Base-by-base conservation (phyloP, 2,797 vertebrate genomes). In the Eutrigla gurnardus region DNA sequence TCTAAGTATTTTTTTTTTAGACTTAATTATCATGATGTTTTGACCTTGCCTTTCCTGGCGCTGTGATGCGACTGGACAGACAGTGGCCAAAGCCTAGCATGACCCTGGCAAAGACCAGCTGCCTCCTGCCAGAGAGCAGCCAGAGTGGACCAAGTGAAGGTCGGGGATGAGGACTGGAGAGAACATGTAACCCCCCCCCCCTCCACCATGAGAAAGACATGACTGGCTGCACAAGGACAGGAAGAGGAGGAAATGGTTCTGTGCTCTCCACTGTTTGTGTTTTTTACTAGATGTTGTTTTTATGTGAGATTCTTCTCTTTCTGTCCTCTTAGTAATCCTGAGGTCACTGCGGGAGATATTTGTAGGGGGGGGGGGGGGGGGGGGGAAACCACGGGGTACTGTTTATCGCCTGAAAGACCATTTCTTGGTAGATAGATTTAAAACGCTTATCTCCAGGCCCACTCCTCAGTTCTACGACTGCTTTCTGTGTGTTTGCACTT, bases 371-470 rank as follows among this genome's bases (percentile, higher is more conserved):
- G 58, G 71, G 32, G 43, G 37, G 35, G 17, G 8, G 11, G 4
- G 7, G 15, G 5, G 4, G 50, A n/a, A 54, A 49, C 59, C 39
- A 39, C 17, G 35, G 40, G 45, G 14, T n/a, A 9, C 42, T 43
- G 57, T 77, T 88, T 90, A 86, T 90, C 18, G 73, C 46, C 40
- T 75, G 37, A 52, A 49, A 8, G 46, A 52, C 82, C 82, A 46
- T 65, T 47, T 84, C 71, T 65, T 74, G 32, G 89, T 89, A 82
- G 65, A 78, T 71, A 7, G 69, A 46, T 89, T 88, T 86, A 70
- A 88, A 85, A 93, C 90, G 84, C 86, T 93, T 94, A 93, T 94
- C 92, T 92, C 74, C 58, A 85, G 87, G 84, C 86, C 63, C 76
- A 62, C 92, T 70, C 89, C 86, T 87, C 87, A 87, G 9, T 86